These are phyloP conservation scores for Rhabdophis nuchalis DNA, from an alignment of 2,797 vertebrate genomes.

Conservation along the genomic window DNA sequence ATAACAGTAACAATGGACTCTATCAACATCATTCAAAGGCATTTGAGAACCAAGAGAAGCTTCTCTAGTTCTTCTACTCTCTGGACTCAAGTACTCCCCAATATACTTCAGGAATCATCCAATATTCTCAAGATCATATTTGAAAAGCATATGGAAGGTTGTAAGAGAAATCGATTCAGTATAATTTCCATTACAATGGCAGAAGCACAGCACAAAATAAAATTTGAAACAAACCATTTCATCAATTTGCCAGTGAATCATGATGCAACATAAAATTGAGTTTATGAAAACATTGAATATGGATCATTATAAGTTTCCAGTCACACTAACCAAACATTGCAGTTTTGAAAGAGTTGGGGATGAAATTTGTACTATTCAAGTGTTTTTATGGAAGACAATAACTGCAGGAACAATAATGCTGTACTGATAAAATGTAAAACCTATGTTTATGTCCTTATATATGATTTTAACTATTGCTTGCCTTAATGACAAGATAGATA, in stretches of 20 bases:
- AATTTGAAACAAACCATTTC: not conserved
- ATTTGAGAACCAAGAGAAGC: not conserved
- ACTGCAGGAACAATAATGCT: not conserved
- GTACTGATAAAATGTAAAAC: constrained; percentile 6
- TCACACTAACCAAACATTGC: not conserved
- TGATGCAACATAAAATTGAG: not conserved
- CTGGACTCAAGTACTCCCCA: not conserved
- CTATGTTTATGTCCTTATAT: not conserved
- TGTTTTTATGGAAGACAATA: not conserved
- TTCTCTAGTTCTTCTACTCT: not conserved
- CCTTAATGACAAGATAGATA: constrained; percentile 24
- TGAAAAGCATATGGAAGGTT: not conserved
- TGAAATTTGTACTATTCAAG: not conserved
- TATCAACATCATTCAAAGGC: not conserved
- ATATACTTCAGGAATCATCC: not conserved
- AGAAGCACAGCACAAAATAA: not conserved
- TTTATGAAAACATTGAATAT: not conserved
- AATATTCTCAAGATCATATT: not conserved
- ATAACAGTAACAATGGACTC: not conserved
- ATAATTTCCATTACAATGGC: not conserved
- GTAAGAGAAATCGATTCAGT: not conserved
- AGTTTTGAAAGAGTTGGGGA: not conserved
- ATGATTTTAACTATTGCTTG: not conserved
- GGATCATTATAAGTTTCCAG: not conserved
- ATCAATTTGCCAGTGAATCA: not conserved